These are phyloP conservation scores for Calliphora vicina DNA, from an alignment of 1,140 invertebrate genomes.

Conservation along the genomic window DNA sequence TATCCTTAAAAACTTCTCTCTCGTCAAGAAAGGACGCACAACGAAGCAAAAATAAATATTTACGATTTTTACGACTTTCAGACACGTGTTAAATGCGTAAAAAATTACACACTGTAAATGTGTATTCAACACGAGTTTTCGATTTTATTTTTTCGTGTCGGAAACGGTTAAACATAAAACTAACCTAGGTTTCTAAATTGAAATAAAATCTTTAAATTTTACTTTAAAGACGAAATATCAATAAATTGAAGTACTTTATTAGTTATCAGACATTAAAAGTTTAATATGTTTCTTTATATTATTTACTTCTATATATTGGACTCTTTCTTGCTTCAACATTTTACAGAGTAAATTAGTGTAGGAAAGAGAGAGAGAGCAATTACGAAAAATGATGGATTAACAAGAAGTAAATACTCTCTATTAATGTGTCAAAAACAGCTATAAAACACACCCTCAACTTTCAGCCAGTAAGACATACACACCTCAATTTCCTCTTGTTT, in stretches of 20 bases:
- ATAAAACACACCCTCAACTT: constrained; percentile 28
- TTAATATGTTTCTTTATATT: not conserved
- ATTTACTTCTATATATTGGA: too few species aligned
- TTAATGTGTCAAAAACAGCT: constrained; percentile 32
- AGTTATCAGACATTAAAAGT: not conserved
- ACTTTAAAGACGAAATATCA: not conserved
- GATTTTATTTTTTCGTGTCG: not conserved
- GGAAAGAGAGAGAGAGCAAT: constrained; percentile 5
- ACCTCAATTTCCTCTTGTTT: not conserved
- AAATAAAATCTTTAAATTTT: not conserved
- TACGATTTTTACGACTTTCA: constrained; percentile 35
- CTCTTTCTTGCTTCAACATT: too few species aligned
- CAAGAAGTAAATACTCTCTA: constrained; percentile 22
- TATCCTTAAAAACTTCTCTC: constrained; percentile 9
- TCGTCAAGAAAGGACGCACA: not conserved
- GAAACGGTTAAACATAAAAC: not conserved
- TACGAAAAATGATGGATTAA: constrained; percentile 27
- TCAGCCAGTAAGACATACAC: constrained; percentile 5
- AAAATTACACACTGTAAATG: constrained; percentile 20
- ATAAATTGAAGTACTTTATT: not conserved
- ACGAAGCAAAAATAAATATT: not conserved
- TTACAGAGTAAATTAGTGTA: too few species aligned
- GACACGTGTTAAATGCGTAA: constrained; percentile 38
- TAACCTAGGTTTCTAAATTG: constrained; percentile 21
- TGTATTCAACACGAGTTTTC: not conserved